Percentiles rank a stretch among this genome's conserved stretches.
These are phyloP conservation scores for Brachionus koreanus DNA, from an alignment of 1,140 invertebrate species.

Conservation along the genomic window DNA sequence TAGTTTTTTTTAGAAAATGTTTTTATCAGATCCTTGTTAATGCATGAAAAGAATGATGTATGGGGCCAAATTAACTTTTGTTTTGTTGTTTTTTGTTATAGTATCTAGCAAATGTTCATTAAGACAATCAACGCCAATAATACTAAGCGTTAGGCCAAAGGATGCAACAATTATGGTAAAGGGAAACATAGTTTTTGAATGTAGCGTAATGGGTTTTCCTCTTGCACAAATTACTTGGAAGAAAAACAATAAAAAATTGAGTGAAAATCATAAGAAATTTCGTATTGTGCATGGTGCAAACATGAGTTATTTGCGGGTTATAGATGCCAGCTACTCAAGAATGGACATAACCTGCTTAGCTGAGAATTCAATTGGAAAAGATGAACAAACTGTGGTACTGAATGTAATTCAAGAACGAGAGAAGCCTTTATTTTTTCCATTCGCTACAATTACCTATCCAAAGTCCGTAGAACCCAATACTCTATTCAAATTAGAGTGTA, in stretches of 20 bases:
- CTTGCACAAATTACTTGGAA: conserved; percentile 9
- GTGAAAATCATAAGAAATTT: conserved; percentile 36
- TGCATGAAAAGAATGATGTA: background rate
- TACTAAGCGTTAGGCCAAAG: background rate
- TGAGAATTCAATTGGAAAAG: conserved; percentile 4
- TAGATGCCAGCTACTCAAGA: background rate
- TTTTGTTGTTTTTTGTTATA: background rate
- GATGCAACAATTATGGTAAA: background rate
- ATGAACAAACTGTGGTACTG: background rate
- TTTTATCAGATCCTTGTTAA: background rate
- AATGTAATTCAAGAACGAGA: background rate
- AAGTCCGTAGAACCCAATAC: conserved; percentile 31
- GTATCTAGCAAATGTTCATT: background rate
- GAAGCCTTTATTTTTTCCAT: background rate
- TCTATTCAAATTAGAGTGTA: conserved; percentile 31
- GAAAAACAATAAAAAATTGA: conserved; percentile 28
- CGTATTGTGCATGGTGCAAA: conserved; percentile 10
- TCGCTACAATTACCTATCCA: background rate
- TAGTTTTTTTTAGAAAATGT: background rate
- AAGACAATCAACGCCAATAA: background rate
- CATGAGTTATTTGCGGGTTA: conserved; percentile 20
- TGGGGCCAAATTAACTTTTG: background rate
- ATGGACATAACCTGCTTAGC: background rate
- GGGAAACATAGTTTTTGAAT: conserved; percentile 19
- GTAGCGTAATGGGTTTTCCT: background rate